Evolutionary conservation across 1,140 invertebrate species (phyloP).

Genomic region (Mya arenaria): DNA sequence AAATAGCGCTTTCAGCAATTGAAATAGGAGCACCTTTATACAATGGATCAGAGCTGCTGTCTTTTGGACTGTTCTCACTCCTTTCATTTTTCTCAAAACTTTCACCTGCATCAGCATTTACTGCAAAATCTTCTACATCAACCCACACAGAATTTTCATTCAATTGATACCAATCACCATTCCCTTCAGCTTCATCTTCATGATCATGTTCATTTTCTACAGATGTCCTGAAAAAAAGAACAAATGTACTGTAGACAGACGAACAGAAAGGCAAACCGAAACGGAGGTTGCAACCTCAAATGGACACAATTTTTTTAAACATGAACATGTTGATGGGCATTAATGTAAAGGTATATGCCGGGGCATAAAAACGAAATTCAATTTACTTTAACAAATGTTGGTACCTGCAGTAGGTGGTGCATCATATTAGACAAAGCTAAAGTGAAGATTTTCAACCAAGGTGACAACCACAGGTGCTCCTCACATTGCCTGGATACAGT

Average conservation of each 20-base stretch:
- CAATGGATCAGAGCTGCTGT: neutral
- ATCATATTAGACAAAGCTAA: too few relatives aligned
- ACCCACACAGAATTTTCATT: slow-evolving; percentile 12
- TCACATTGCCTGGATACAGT: too few relatives aligned
- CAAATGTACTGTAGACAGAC: neutral
- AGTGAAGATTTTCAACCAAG: too few relatives aligned
- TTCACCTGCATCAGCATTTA: neutral
- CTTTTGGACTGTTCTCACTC: neutral
- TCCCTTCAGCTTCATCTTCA: neutral
- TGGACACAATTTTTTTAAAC: too few relatives aligned
- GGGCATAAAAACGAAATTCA: too few relatives aligned
- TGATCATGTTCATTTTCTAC: neutral
- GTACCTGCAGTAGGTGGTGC: too few relatives aligned
- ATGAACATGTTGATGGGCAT: too few relatives aligned
- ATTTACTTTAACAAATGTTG: too few relatives aligned
- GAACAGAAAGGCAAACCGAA: neutral
- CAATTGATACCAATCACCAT: neutral
- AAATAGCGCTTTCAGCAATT: slow-evolving; percentile 13
- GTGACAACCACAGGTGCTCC: too few relatives aligned
- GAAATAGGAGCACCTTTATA: slow-evolving; percentile 9
- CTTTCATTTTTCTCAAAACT: neutral
- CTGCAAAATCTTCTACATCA: neutral
- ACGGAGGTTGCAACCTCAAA: neutral
- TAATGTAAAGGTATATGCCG: too few relatives aligned
- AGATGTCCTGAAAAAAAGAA: neutral